A percentile compares a stretch with the other conserved stretches of the same genome.
phyloP scores from a whole-genome alignment of 2,888 invertebrate genomes.

The Xiphydria camelus region DNA sequence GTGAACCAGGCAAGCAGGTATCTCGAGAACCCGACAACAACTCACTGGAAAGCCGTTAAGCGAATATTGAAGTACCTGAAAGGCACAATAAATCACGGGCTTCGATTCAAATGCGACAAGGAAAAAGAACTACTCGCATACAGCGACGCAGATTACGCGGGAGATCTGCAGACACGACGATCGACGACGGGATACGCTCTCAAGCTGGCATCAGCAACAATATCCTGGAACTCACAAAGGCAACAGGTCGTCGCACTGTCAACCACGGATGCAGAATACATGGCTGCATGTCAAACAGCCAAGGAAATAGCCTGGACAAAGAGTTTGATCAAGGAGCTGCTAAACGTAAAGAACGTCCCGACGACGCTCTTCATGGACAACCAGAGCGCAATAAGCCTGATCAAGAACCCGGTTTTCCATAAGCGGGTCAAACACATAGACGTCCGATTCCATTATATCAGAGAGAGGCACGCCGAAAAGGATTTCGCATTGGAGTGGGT shows the following conservation, averaged over 20 bases:
- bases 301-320: too few species aligned
- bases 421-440: slow-evolving; percentile 27
- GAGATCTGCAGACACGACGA: slow-evolving; percentile 14
- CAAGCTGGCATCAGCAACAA: slow-evolving; percentile 2
- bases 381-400: slow-evolving; percentile 23
- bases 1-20: slow-evolving; percentile 9
- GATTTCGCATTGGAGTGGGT: too few species aligned
- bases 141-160: slow-evolving; percentile 19
- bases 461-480: slow-evolving; percentile 17
- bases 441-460: slow-evolving; percentile 20
- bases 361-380: slow-evolving; percentile 23
- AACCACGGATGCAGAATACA: slow-evolving; percentile 28
- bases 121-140: slow-evolving; percentile 8
- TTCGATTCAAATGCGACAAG: slow-evolving; percentile 6
- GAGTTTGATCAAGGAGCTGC: too few species aligned
- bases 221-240: slow-evolving; percentile 14
- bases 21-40: slow-evolving; percentile 9
- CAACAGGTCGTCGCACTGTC: slow-evolving; percentile 18
- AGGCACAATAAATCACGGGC: slow-evolving; percentile 10
- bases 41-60: slow-evolving; percentile 16
- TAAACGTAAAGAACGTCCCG: slow-evolving; percentile 8
- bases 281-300: too few species aligned
- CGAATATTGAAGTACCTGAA: slow-evolving; percentile 15
- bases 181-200: too few species aligned
- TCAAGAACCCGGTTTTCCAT: slow-evolving; percentile 25